These are phyloP conservation scores for Zophobas atratus DNA, from an alignment of 1,140 invertebrate species.

Conservation along the genomic window DNA sequence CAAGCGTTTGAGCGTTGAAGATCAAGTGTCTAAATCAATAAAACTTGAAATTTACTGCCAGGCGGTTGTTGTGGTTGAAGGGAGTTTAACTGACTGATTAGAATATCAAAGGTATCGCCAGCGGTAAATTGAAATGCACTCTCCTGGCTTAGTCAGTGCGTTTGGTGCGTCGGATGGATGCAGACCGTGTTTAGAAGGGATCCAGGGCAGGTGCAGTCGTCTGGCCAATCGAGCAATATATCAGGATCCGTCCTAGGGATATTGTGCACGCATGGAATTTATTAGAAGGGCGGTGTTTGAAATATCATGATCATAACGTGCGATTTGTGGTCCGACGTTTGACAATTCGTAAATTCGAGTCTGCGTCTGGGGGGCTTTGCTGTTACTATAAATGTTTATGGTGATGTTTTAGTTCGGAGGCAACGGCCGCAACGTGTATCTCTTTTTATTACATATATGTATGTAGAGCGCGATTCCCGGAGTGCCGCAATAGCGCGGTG, in stretches of 20 bases:
- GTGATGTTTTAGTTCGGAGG: conserved; percentile 45
- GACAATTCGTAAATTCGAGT: conserved; percentile 26
- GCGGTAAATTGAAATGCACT: conserved; percentile 28
- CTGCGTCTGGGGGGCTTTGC: conserved; percentile 16
- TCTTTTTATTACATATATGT: conserved; percentile 50
- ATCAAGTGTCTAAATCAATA: conserved; percentile 36
- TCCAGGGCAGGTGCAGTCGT: conserved; percentile 17
- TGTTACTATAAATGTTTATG: conserved; percentile 50
- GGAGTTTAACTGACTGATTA: conserved; percentile 40
- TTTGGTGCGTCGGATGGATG: background rate
- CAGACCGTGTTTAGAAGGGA: background rate
- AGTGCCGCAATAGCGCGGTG: conserved; percentile 41
- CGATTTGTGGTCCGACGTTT: conserved; percentile 43
- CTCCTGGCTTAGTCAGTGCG: background rate
- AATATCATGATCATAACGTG: conserved; percentile 42
- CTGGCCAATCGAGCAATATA: conserved; percentile 29
- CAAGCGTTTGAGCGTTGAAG: no score
- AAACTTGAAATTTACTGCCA: conserved; percentile 18
- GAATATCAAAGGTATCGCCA: conserved; percentile 28
- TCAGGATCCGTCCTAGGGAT: conserved; percentile 25
- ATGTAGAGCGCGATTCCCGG: conserved; percentile 43
- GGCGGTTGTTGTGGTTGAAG: conserved; percentile 28
- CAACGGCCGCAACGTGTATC: conserved; percentile 41
- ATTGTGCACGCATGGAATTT: conserved; percentile 40
- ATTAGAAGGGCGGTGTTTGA: conserved; percentile 22